Base-by-base conservation (phyloP, 2,113 vertebrate genomes). In the Calonectris borealis region DNA sequence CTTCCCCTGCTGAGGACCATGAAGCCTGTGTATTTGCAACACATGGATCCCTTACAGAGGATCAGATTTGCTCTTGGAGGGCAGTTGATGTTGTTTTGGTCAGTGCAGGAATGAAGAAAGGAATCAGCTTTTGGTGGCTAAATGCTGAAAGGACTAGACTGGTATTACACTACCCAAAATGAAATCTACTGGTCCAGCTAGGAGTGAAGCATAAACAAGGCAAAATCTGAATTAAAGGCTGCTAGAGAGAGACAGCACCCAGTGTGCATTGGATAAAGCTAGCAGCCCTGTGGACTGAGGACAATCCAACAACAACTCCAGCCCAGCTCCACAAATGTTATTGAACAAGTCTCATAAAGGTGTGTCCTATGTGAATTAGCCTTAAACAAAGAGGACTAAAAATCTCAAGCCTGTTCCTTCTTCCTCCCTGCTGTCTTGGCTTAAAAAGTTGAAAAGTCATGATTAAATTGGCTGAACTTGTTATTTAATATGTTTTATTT, bases 401-500 rank as follows among this genome's bases (percentile, higher is more conserved):
- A 97, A 88, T 95, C 96, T 97, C 79, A 7, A 93, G 91, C 95
- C 91, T 82, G 72, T 97, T 97, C 87, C 87, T 85, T 97, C 79
- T 96, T 90, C 95, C 36, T 96, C 95, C 96, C 95, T 52, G 97
- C 95, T 97, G 97, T 94, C 93, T 96, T 97, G 87, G 84, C 94
- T 97, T 93, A 95, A 96, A 95, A 97, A 97, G 97, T 95, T 97
- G 96, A 97, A 93, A 94, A 97, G 97, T 97, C 96, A 96, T 97
- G 97, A 95, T 97, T 97, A 95, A 95, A 92, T 97, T 97, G 97
- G 97, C 97, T 83, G 89, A 92, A 93, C 78, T 97, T 96, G 93
- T 94, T 96, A 96, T 97, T 97, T 96, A 96, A 96, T 97, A 96
- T 96, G 94, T 97, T 95, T 96, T 94, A 96, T 97, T 97, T 97